Evolutionary conservation across 2,113 vertebrate genomes (phyloP).

Genomic region (Cinclus mexicanus): DNA sequence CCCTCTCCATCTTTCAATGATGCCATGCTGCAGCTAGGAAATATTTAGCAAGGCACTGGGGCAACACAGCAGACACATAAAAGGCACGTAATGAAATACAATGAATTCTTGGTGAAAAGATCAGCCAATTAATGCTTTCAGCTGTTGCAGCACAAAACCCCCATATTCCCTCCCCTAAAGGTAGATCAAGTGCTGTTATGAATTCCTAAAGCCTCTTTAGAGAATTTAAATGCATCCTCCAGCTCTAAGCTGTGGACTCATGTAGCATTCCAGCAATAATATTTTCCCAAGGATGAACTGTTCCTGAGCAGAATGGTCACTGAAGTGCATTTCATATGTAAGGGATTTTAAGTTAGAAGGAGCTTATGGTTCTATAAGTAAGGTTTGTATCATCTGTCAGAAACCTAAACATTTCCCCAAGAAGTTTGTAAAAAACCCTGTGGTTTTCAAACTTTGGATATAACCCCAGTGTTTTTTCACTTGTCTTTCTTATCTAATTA

Average conservation of each 20-base stretch:
- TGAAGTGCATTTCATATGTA: background rate
- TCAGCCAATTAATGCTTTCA: conserved; percentile 26
- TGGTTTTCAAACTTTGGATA: background rate
- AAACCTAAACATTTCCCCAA: background rate
- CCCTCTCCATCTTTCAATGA: background rate
- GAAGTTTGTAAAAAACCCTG: background rate
- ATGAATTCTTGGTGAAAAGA: background rate
- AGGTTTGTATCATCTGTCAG: background rate
- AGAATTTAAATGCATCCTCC: conserved; percentile 37
- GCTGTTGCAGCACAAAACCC: background rate
- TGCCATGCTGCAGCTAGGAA: background rate
- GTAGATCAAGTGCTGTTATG: background rate
- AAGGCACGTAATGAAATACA: background rate
- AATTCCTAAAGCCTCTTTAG: conserved; percentile 44
- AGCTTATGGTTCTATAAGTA: background rate
- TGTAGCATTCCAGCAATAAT: conserved; percentile 14
- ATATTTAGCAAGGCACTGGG: background rate
- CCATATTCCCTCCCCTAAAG: background rate
- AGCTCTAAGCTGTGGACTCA: conserved; percentile 16
- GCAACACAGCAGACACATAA: background rate
- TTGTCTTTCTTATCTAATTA: background rate
- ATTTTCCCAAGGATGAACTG: conserved; percentile 49
- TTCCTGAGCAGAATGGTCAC: conserved; percentile 19
- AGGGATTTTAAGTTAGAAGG: conserved; percentile 8
- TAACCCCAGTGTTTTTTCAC: background rate